Conservation (phyloP, 2,888 invertebrate species). For the Orthosia cruda region DNA sequence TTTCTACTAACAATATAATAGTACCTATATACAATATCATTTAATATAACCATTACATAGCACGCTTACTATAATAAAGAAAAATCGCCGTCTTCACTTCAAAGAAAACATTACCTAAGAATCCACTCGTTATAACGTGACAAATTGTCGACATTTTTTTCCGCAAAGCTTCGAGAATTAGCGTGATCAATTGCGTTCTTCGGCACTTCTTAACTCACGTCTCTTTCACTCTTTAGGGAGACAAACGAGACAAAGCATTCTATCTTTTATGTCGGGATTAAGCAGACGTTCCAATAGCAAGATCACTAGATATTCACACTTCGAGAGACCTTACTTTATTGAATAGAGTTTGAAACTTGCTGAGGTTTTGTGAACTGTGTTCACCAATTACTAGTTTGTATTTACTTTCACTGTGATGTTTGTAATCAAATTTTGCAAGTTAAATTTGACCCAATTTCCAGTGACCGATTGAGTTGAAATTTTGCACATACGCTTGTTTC, state of each 20-base stretch:
- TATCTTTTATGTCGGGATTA: constrained; percentile 65
- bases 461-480: no score
- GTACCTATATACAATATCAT: constrained; percentile 2
- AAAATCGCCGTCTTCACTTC: constrained; percentile 65
- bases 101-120: constrained; percentile 76
- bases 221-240: constrained; percentile 69
- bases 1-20: background rate
- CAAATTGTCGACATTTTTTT: constrained; percentile 88
- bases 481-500: no score
- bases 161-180: constrained; percentile 86
- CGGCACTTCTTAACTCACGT: constrained; percentile 81
- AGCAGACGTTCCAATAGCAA: constrained; percentile 43
- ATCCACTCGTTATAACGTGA: constrained; percentile 86
- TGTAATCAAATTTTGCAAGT: no score
- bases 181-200: constrained; percentile 89
- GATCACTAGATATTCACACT: constrained; percentile 46
- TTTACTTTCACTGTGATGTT: no score
- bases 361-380: constrained; percentile 43
- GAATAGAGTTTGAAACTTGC: constrained; percentile 37
- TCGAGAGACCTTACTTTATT: constrained; percentile 41
- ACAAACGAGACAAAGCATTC: constrained; percentile 40
- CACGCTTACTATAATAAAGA: constrained; percentile 70
- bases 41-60: constrained; percentile 28
- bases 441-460: no score
- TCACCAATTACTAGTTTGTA: constrained; percentile 2